A percentile compares a stretch with the other conserved stretches of the same genome.
Evolutionary conservation across 2,113 vertebrate genomes (phyloP).

Genomic region (Syngnathus scovelli): DNA sequence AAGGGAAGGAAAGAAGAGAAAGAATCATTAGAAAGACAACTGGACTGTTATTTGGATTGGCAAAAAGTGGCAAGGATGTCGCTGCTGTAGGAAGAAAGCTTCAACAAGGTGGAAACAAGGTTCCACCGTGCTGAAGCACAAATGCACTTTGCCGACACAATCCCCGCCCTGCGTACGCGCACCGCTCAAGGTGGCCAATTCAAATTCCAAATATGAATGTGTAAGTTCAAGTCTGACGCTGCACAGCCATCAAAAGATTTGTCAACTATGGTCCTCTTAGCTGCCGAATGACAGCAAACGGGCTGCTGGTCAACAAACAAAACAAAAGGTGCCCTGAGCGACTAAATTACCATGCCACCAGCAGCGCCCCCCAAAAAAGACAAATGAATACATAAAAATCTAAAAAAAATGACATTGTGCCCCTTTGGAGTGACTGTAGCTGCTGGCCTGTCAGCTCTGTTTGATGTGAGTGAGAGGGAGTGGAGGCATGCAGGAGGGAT

Average conservation of each 20-base stretch:
- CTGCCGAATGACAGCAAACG: conserved; percentile 39
- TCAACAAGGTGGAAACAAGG: too few relatives aligned
- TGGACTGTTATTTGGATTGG: too few relatives aligned
- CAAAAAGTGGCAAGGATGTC: too few relatives aligned
- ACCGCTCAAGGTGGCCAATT: too few relatives aligned
- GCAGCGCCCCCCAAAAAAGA: conserved; percentile 25
- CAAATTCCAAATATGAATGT: too few relatives aligned
- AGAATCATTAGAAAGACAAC: too few relatives aligned
- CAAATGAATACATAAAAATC: conserved; percentile 38
- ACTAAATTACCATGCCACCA: conserved; percentile 14
- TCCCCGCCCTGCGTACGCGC: too few relatives aligned
- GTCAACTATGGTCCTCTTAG: conserved; percentile 43
- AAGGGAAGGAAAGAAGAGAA: neutral
- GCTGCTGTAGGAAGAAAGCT: too few relatives aligned
- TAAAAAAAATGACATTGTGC: conserved; percentile 91
- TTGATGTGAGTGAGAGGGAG: conserved; percentile 80
- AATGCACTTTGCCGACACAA: too few relatives aligned
- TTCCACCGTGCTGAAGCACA: too few relatives aligned
- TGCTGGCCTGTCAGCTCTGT: conserved; percentile 90
- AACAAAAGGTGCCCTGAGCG: conserved; percentile 57
- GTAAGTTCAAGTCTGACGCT: neutral
- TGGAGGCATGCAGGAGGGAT: conserved; percentile 79
- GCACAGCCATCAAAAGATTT: conserved; percentile 23
- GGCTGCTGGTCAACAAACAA: conserved; percentile 60
- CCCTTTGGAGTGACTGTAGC: conserved; percentile 74